phyloP scores from a whole-genome alignment of 1,140 invertebrate genomes.

The Achroia grisella region DNA sequence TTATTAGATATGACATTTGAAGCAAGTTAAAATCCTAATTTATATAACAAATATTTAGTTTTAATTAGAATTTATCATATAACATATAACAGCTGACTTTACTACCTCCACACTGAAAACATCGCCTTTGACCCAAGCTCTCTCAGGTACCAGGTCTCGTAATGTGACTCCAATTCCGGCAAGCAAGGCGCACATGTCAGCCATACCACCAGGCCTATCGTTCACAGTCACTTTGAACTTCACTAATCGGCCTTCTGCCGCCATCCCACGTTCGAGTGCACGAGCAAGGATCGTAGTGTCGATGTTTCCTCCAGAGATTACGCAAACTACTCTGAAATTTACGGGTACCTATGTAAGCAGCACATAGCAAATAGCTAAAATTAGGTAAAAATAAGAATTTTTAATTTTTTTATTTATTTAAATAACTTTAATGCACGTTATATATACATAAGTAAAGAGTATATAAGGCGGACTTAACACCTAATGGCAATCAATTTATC shows the following conservation, averaged over 20 bases:
- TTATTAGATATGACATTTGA: too few species aligned
- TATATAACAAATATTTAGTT: too few species aligned
- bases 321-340: slow-evolving; percentile 82
- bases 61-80: too few species aligned
- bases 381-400: neutral
- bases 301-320: slow-evolving; percentile 94
- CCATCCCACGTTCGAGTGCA: slow-evolving; percentile 91
- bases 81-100: too few species aligned
- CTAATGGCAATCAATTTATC: too few species aligned
- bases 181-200: slow-evolving; percentile 85
- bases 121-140: slow-evolving; percentile 92
- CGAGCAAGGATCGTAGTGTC: slow-evolving; percentile 93
- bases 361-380: too few species aligned
- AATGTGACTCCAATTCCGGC: slow-evolving; percentile 87
- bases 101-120: slow-evolving; percentile 87
- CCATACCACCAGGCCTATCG: slow-evolving; percentile 90
- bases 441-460: too few species aligned
- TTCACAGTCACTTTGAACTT: slow-evolving; percentile 88
- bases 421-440: too few species aligned
- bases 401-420: too few species aligned
- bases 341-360: too few species aligned
- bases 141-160: slow-evolving; percentile 94
- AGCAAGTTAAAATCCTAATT: too few species aligned
- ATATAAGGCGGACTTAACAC: too few species aligned
- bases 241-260: slow-evolving; percentile 89